These are phyloP conservation scores for Neomonachus schauinslandi DNA, from an alignment of 2,113 vertebrate species.

Conservation along the genomic window DNA sequence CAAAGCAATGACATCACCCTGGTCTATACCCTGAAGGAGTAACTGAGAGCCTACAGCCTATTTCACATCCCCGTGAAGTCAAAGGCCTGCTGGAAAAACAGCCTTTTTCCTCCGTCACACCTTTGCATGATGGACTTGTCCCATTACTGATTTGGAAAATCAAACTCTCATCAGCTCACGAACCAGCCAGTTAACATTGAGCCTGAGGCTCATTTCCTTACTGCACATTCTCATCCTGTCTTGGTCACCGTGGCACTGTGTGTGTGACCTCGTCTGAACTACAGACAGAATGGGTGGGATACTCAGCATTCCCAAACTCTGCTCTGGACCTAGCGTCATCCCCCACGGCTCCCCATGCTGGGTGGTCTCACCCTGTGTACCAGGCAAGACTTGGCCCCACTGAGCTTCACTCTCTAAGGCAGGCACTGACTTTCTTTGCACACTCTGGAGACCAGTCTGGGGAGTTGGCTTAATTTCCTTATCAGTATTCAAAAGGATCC, in stretches of 20 bases:
- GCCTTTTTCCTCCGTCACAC: not conserved
- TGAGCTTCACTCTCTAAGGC: not conserved
- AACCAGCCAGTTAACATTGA: not conserved
- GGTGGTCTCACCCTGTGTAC: not conserved
- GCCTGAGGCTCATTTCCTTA: not conserved
- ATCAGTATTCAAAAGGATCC: not conserved
- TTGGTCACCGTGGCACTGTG: not conserved
- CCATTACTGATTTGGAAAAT: not conserved
- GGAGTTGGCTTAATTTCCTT: not conserved
- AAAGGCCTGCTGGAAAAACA: not conserved
- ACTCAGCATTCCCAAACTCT: not conserved
- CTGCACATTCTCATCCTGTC: not conserved
- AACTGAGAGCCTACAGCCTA: too few relatives aligned
- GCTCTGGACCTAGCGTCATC: fast-evolving
- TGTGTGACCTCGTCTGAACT: not conserved
- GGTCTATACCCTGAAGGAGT: not conserved
- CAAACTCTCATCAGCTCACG: not conserved
- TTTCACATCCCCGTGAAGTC: not conserved
- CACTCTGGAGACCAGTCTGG: not conserved
- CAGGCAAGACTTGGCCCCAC: not conserved
- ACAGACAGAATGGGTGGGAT: not conserved
- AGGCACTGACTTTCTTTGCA: not conserved
- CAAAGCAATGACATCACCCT: not conserved
- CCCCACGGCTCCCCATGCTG: not conserved
- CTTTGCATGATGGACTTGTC: not conserved